Conservation (phyloP, 2,113 vertebrate species). For the Nycticryphes semicollaris region DNA sequence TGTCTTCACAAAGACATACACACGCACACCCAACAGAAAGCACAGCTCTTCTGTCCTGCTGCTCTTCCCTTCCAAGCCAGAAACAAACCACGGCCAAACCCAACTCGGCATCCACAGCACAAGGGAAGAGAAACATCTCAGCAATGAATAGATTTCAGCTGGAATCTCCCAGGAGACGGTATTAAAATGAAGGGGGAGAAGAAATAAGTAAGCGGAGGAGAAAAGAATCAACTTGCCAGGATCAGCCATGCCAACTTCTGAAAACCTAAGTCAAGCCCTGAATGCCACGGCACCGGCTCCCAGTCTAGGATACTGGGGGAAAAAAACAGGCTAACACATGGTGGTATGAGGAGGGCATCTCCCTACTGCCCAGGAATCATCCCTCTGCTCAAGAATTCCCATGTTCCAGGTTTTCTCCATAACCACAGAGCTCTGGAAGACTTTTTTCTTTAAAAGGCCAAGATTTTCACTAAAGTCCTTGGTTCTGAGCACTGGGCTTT, state of each 20-base stretch:
- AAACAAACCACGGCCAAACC: background rate
- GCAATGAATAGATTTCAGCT: slow-evolving; percentile 22
- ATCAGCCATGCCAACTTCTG: background rate
- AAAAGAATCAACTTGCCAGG: background rate
- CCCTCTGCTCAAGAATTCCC: background rate
- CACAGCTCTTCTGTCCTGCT: background rate
- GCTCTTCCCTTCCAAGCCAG: background rate
- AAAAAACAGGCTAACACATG: background rate
- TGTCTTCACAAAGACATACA: accelerated
- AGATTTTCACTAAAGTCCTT: background rate
- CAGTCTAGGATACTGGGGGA: background rate
- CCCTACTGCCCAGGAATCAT: background rate
- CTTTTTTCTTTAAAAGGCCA: background rate
- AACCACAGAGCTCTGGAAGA: background rate
- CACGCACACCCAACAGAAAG: background rate
- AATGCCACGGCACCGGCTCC: background rate
- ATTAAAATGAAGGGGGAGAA: slow-evolving; percentile 10
- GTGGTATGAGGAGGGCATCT: background rate
- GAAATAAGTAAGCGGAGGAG: slow-evolving; percentile 19
- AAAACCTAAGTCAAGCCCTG: background rate
- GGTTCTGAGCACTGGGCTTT: background rate
- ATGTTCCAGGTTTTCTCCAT: background rate
- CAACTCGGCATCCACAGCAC: accelerated
- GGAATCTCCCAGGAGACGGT: slow-evolving; percentile 30
- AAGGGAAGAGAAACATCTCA: slow-evolving; percentile 13